Conservation (phyloP, 2,888 invertebrate species). For the Polydesmus complanatus region DNA sequence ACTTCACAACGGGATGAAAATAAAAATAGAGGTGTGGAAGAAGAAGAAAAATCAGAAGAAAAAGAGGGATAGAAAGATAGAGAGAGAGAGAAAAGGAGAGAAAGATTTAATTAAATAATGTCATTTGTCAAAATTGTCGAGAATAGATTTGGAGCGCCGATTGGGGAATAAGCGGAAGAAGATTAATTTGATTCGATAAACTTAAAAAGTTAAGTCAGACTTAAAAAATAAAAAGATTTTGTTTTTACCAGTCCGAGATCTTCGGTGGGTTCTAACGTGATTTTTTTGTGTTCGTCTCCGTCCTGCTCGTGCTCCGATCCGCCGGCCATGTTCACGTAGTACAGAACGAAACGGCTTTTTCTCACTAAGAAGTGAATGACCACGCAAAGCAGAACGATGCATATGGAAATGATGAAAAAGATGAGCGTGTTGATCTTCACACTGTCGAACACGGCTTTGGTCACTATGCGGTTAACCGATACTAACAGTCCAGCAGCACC, state of each 20-base stretch:
- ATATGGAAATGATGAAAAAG: slow-evolving; percentile 68
- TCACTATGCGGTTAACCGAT: slow-evolving; percentile 66
- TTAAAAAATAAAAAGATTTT: neutral
- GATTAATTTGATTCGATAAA: neutral
- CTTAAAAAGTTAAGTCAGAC: neutral
- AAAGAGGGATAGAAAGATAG: no score
- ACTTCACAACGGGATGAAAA: neutral
- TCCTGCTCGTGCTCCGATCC: slow-evolving; percentile 34
- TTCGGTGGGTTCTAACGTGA: slow-evolving; percentile 70
- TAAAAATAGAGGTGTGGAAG: no score
- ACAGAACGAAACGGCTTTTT: slow-evolving; percentile 65
- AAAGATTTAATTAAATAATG: no score
- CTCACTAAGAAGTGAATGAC: slow-evolving; percentile 61
- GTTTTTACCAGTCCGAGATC: slow-evolving; percentile 57
- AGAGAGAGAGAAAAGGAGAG: no score
- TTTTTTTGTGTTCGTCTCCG: slow-evolving; percentile 41
- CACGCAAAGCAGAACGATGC: slow-evolving; percentile 60
- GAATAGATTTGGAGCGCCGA: neutral
- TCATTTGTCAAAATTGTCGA: neutral
- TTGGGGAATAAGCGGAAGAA: neutral
- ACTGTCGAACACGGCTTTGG: slow-evolving; percentile 61
- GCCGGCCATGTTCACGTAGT: slow-evolving; percentile 61
- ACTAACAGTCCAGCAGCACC: slow-evolving; percentile 78
- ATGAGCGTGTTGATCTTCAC: slow-evolving; percentile 68
- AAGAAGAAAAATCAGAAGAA: no score